Evolutionary conservation across 30 jellyfish, hydroid and myxozoan species (phyloP).

Genomic region (Phacellophora camtschatica): DNA sequence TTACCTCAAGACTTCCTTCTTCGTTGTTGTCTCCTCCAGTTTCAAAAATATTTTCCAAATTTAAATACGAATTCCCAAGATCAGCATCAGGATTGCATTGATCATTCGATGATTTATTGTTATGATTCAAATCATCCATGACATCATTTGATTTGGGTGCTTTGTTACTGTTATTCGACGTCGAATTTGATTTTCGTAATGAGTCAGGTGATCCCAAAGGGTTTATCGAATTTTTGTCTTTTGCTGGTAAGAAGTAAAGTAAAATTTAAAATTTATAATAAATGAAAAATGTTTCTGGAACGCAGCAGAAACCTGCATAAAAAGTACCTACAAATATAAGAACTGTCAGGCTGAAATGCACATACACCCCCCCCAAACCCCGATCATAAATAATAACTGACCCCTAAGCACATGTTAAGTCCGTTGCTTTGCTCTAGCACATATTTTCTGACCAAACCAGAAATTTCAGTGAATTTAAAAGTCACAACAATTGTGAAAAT

Average conservation of each 20-base stretch:
- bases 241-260: background rate
- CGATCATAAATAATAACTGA: too few relatives aligned
- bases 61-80: slow-evolving; percentile 70
- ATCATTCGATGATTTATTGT: background rate
- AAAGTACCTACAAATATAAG: too few relatives aligned
- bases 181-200: slow-evolving; percentile 37
- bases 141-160: slow-evolving; percentile 6
- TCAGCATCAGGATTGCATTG: slow-evolving; percentile 62
- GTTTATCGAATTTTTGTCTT: slow-evolving; percentile 21
- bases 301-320: too few relatives aligned
- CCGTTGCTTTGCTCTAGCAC: too few relatives aligned
- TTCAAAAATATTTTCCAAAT: slow-evolving; percentile 72
- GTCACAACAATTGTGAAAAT: too few relatives aligned
- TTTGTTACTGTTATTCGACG: background rate
- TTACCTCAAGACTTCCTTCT: slow-evolving; percentile 86
- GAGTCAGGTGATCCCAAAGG: slow-evolving; percentile 87
- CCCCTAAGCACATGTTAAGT: too few relatives aligned
- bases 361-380: too few relatives aligned
- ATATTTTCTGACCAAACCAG: too few relatives aligned
- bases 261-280: too few relatives aligned
- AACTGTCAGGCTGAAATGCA: too few relatives aligned
- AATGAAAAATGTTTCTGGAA: too few relatives aligned
- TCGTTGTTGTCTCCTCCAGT: slow-evolving; percentile 77
- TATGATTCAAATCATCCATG: slow-evolving; percentile 7
- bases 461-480: too few relatives aligned